Evolutionary conservation across 1,140 invertebrate genomes (phyloP), one percentile per base, ranked within the genome.

Genomic region (Armadillidium nasatum): DNA sequence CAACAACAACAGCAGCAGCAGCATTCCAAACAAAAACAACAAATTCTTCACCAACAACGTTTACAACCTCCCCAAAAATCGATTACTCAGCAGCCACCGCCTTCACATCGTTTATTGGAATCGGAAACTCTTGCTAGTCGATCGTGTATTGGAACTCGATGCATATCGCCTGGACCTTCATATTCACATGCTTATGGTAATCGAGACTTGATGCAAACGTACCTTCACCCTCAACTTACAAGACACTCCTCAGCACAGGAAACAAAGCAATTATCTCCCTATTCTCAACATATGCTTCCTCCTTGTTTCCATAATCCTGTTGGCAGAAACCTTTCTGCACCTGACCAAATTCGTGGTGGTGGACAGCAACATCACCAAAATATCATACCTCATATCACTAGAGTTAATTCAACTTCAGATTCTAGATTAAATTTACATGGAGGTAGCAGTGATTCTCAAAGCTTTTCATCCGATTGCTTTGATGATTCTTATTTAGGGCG

Each of bases 271-370:
- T 66, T 78, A 46, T 4, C 71, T 44, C 72, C 79, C 66, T 75
- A 77, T 44, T 72, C 76, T 10, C 75, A 74, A 68, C 72, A 78
- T 72, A 44, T 76, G 4, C 77, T 74, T 54, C 77, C 79, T 60
- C 60, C 81, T 66, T 67, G 78, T 45, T 72, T 79, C 66, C 88
- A 88, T 82, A 86, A 87, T 79, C 87, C 88, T 80, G 89, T 92
- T 13, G 90, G 89, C 9, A 87, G 93, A 44, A 93, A 92, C 21
- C 91, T 91, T 0, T 94, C 92, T 10, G 92, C 92, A 4, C 93
- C 93, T 4, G 90, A 90, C 82, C 89, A 88, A 89, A 86, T 83
- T 85, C 84, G 79, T 87, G 82, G 76, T 88, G 76, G 21, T 69
- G 46, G 44, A 74, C 78, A 77, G 68, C 75, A 76, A 46, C 78